These are phyloP conservation scores for Lampris megalopsis DNA, from an alignment of 2,113 vertebrate genomes.

Conservation along the genomic window DNA sequence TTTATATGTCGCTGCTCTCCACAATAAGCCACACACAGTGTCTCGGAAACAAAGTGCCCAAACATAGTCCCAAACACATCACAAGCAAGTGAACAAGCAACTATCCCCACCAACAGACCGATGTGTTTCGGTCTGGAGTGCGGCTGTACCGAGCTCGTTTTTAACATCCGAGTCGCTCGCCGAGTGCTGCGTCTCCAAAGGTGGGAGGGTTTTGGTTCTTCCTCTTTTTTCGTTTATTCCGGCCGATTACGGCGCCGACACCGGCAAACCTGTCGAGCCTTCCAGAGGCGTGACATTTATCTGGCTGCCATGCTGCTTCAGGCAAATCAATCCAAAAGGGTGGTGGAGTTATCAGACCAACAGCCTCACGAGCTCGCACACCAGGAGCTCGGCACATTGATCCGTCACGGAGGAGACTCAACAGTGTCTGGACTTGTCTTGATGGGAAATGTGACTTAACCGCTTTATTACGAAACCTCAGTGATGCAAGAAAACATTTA, in stretches of 20 bases:
- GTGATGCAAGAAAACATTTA: conserved; percentile 1
- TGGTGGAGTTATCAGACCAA: conserved; percentile 34
- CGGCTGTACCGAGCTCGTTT: too few species aligned
- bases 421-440: conserved; percentile 1
- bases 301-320: conserved; percentile 7
- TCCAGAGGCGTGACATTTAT: conserved; percentile 24
- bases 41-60: too few species aligned
- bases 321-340: conserved; percentile 34
- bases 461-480: conserved; percentile 51
- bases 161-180: too few species aligned
- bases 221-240: too few species aligned
- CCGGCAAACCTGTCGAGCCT: conserved; percentile 15
- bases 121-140: too few species aligned
- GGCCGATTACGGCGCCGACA: conserved; percentile 12
- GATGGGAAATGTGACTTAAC: not conserved
- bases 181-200: not conserved
- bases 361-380: conserved; percentile 34
- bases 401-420: conserved; percentile 21
- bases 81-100: too few species aligned
- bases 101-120: too few species aligned
- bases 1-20: too few species aligned
- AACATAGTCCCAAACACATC: too few species aligned
- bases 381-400: conserved; percentile 20
- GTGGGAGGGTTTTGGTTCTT: not conserved
- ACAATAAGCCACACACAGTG: too few species aligned